Conservation (phyloP, 2,888 invertebrate species). For the Melipona bicolor region DNA sequence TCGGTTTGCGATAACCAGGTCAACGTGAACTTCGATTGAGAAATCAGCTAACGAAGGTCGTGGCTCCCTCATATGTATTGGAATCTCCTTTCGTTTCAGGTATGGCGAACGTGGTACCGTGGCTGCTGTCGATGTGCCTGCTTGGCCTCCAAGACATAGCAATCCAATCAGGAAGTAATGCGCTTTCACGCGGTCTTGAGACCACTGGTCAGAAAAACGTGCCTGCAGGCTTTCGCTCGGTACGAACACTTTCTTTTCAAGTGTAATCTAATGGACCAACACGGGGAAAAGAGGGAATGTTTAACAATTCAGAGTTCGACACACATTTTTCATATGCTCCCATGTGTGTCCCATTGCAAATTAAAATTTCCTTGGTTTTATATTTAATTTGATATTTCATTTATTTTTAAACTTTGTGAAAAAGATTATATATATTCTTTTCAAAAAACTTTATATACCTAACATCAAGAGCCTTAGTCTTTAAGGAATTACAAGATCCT, state of each 20-base stretch:
- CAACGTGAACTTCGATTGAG: slow-evolving; percentile 44
- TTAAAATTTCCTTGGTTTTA: too few relatives aligned
- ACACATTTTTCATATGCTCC: too few relatives aligned
- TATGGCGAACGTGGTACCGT: slow-evolving; percentile 80
- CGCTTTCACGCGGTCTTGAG: slow-evolving; percentile 77
- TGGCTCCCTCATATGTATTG: slow-evolving; percentile 7
- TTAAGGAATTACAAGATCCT: slow-evolving; percentile 54
- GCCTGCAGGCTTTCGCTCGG: slow-evolving; percentile 65
- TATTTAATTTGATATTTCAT: too few relatives aligned
- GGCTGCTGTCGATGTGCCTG: slow-evolving; percentile 83
- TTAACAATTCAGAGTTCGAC: too few relatives aligned
- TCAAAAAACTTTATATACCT: too few relatives aligned
- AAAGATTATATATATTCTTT: too few relatives aligned
- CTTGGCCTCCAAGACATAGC: slow-evolving; percentile 77
- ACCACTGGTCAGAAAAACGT: slow-evolving; percentile 63
- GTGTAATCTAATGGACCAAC: neutral
- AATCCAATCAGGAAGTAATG: slow-evolving; percentile 66
- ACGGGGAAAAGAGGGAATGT: too few relatives aligned
- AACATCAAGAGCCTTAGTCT: slow-evolving; percentile 31
- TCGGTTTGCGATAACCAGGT: slow-evolving; percentile 39
- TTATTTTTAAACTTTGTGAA: too few relatives aligned
- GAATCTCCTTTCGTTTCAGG: slow-evolving; percentile 71
- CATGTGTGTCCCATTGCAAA: too few relatives aligned
- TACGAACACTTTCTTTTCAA: slow-evolving; percentile 25
- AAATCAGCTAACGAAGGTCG: slow-evolving; percentile 48